phyloP scores from a whole-genome alignment of 2,113 vertebrate genomes.

The Upupa epops region DNA sequence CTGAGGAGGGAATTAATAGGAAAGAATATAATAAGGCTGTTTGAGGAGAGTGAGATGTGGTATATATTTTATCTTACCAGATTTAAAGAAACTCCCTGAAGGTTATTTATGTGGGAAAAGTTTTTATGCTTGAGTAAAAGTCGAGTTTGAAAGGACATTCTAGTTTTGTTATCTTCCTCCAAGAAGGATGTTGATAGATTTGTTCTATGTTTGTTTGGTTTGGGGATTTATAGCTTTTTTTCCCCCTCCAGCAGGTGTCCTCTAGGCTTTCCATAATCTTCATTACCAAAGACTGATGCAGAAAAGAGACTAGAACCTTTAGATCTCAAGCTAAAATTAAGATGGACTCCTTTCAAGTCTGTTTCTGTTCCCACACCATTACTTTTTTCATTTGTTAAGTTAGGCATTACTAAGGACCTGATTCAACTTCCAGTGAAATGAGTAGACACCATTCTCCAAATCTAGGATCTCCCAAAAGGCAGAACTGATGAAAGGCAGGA shows the following conservation, averaged over 20 bases:
- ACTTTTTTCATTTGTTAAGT: not conserved
- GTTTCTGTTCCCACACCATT: not conserved
- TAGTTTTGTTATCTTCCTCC: not conserved
- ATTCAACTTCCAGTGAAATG: not conserved
- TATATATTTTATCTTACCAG: constrained; percentile 68
- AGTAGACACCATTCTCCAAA: not conserved
- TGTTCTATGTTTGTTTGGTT: not conserved
- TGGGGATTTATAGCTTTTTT: not conserved
- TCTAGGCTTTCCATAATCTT: not conserved
- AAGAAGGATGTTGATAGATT: not conserved
- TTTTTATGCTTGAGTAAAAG: constrained; percentile 62
- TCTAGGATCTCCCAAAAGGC: not conserved
- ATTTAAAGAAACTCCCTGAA: constrained; percentile 61
- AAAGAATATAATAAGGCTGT: constrained; percentile 70
- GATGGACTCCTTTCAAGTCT: not conserved
- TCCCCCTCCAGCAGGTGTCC: not conserved
- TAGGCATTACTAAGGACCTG: not conserved
- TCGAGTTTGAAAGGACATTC: constrained; percentile 32
- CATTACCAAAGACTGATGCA: not conserved
- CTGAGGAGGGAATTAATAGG: constrained; percentile 68
- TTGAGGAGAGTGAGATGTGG: constrained; percentile 43
- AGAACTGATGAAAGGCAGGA: not conserved
- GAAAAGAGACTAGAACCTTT: not conserved
- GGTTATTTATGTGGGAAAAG: constrained; percentile 43
- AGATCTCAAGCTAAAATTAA: not conserved